Percentiles rank a stretch among this genome's conserved stretches.
phyloP scores from a whole-genome alignment of 1,140 invertebrate species.

The Hesperophylax magnus region DNA sequence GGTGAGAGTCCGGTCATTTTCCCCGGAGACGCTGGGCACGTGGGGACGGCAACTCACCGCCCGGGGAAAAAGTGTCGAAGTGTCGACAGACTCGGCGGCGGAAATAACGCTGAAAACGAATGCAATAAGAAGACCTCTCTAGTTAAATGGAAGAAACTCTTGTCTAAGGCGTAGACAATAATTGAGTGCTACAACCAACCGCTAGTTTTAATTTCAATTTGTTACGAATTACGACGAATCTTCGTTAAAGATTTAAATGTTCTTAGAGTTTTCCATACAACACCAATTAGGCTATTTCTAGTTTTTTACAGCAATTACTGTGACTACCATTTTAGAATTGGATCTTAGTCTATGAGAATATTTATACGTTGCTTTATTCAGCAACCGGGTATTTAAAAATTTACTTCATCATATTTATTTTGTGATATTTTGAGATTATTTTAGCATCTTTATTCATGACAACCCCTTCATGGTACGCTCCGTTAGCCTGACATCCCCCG shows the following conservation, averaged over 20 bases:
- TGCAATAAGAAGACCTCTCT: conserved; percentile 43
- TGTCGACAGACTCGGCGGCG: conserved; percentile 39
- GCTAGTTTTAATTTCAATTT: background rate
- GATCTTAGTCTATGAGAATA: no score
- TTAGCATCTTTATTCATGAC: conserved; percentile 9
- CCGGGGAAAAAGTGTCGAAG: conserved; percentile 50
- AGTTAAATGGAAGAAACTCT: conserved; percentile 51
- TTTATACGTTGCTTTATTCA: no score
- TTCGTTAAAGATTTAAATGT: background rate
- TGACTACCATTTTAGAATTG: no score
- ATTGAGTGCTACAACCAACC: background rate
- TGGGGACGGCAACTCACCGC: background rate
- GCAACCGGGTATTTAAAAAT: background rate
- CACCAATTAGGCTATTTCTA: conserved; percentile 30
- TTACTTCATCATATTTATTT: no score
- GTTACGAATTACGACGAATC: no score
- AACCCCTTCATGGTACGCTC: background rate
- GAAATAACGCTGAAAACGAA: background rate
- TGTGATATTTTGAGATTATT: conserved; percentile 38
- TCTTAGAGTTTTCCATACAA: conserved; percentile 20
- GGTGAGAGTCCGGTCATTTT: background rate
- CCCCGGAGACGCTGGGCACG: background rate
- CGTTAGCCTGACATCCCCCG: no score
- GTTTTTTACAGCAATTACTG: no score
- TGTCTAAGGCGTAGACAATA: conserved; percentile 43